Conservation (phyloP, 2,888 invertebrate species). For the Tanypteryx hageni region DNA sequence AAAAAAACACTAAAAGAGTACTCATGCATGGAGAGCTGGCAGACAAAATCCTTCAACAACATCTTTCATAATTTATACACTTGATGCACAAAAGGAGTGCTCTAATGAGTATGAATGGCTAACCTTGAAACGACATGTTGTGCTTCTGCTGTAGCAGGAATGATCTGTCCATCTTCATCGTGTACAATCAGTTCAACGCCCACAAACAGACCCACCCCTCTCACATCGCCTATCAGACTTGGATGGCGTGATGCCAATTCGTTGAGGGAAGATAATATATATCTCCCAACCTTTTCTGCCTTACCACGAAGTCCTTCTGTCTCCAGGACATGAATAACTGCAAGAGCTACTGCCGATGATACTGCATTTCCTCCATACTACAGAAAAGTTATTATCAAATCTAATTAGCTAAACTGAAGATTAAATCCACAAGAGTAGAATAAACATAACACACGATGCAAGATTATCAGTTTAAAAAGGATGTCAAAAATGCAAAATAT, state of each 20-base stretch:
- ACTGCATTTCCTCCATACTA: constrained; percentile 99
- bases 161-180: constrained; percentile 79
- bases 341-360: constrained; percentile 96
- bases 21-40: neutral
- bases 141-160: constrained; percentile 90
- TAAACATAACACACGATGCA: too few species aligned
- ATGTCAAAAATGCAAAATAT: too few species aligned
- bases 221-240: constrained; percentile 88
- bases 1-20: neutral
- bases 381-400: constrained; percentile 66
- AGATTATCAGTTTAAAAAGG: too few species aligned
- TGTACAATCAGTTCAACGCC: constrained; percentile 95
- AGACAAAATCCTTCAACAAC: neutral
- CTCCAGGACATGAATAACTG: constrained; percentile 95
- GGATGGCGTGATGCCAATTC: constrained; percentile 85
- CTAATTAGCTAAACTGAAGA: too few species aligned
- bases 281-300: constrained; percentile 88
- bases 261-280: constrained; percentile 83
- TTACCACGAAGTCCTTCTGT: constrained; percentile 90
- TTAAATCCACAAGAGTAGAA: too few species aligned
- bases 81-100: too few species aligned
- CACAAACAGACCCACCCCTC: constrained; percentile 95
- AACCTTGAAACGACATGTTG: constrained; percentile 84
- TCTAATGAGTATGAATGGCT: constrained; percentile 62
- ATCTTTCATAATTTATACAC: neutral